phyloP scores from a whole-genome alignment of 2,888 invertebrate genomes.

The Lithophane semibrunnea region DNA sequence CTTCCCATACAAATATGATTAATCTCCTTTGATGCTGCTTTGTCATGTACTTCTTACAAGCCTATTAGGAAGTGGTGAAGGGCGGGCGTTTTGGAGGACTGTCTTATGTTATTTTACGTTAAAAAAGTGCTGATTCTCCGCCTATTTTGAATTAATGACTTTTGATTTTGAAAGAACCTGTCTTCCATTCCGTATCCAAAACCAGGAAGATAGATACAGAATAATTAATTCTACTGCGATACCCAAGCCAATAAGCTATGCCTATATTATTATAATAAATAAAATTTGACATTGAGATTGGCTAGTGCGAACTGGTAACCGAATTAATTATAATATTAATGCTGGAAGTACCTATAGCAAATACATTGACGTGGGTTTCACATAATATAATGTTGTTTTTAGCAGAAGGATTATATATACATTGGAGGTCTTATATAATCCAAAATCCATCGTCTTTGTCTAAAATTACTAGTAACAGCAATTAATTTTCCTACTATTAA shows the following conservation, averaged over 20 bases:
- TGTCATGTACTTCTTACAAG: too few relatives aligned
- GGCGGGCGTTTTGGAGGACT: neutral
- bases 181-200: neutral
- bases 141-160: neutral
- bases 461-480: neutral
- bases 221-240: conserved; percentile 1
- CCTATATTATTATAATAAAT: conserved; percentile 37
- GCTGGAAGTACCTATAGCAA: conserved; percentile 1
- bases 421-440: neutral
- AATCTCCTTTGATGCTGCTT: too few relatives aligned
- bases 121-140: neutral
- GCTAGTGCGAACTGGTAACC: conserved; percentile 30
- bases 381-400: conserved; percentile 4
- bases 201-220: conserved; percentile 28
- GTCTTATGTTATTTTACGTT: too few relatives aligned
- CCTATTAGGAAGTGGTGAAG: neutral
- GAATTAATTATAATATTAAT: conserved; percentile 57
- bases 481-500: too few relatives aligned
- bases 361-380: conserved; percentile 23
- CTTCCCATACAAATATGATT: too few relatives aligned
- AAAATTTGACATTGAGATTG: conserved; percentile 48
- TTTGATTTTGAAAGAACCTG: neutral
- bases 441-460: neutral
- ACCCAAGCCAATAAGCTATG: conserved; percentile 29
- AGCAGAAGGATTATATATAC: neutral